These are phyloP conservation scores for Caenorhabditis drosophilae DNA, from an alignment of 2,888 invertebrate species.

Conservation along the genomic window DNA sequence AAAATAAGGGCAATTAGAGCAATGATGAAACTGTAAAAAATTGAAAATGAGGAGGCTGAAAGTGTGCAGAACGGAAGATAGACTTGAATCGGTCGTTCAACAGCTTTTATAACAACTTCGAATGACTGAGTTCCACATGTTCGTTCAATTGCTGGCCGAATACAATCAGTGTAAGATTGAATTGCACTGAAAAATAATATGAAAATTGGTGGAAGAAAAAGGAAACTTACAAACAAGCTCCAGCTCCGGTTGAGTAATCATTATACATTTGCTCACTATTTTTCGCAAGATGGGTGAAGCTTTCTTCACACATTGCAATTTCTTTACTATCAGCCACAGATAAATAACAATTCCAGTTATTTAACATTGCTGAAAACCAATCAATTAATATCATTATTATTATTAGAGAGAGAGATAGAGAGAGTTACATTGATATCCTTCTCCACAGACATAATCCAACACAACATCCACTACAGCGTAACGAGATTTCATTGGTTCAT, in stretches of 20 bases:
- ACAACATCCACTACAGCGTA: slow-evolving; percentile 51
- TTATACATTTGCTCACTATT: slow-evolving; percentile 46
- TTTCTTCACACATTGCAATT: slow-evolving; percentile 44
- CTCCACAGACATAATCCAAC: slow-evolving; percentile 53
- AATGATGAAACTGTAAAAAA: not conserved
- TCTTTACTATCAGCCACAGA: slow-evolving; percentile 45
- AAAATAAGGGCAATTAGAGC: not conserved
- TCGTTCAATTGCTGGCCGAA: slow-evolving; percentile 45
- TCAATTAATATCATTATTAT: too few species aligned
- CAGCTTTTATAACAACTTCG: slow-evolving; percentile 46
- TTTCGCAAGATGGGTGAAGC: slow-evolving; percentile 36
- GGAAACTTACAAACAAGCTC: slow-evolving; percentile 50
- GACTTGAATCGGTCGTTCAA: slow-evolving; percentile 53
- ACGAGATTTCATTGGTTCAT: slow-evolving; percentile 52
- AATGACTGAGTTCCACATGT: slow-evolving; percentile 48
- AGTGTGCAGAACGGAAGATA: slow-evolving; percentile 48
- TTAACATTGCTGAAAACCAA: slow-evolving; percentile 46
- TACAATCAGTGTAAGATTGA: slow-evolving; percentile 57
- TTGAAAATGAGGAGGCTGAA: slow-evolving; percentile 24
- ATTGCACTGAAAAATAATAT: slow-evolving; percentile 43
- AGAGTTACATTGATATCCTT: slow-evolving; percentile 52
- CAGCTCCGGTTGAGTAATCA: slow-evolving; percentile 44
- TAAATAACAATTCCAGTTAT: slow-evolving; percentile 55
- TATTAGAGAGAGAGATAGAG: too few species aligned
- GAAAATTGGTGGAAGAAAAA: not conserved